Conservation (phyloP, 1,140 invertebrate species). For the Eurytemora carolleeae region DNA sequence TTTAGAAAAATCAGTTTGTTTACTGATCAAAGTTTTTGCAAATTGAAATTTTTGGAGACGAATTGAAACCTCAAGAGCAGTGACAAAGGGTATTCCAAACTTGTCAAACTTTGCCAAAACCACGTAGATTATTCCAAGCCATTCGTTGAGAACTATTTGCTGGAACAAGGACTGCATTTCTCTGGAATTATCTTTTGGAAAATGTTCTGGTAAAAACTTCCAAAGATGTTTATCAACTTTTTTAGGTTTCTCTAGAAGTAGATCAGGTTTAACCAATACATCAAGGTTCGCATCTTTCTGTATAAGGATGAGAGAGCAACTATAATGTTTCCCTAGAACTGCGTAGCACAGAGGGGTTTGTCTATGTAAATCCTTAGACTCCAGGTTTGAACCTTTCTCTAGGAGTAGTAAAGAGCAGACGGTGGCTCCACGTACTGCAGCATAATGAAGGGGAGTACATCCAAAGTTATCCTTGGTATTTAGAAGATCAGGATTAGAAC, state of each 20-base stretch:
- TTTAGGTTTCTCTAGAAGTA: constrained; percentile 18
- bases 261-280: constrained; percentile 20
- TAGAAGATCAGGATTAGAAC: constrained; percentile 24
- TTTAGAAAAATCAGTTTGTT: constrained; percentile 27
- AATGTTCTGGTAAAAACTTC: background rate
- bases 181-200: background rate
- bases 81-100: constrained; percentile 14
- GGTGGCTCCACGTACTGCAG: constrained; percentile 29
- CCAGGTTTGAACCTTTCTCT: constrained; percentile 20
- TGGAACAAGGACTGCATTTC: constrained; percentile 16
- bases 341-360: constrained; percentile 30
- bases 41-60: constrained; percentile 19
- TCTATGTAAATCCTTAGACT: constrained; percentile 27
- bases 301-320: constrained; percentile 29
- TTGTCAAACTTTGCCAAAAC: constrained; percentile 22
- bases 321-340: constrained; percentile 28
- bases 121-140: constrained; percentile 25
- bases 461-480: constrained; percentile 26
- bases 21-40: constrained; percentile 25
- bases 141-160: constrained; percentile 23
- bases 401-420: constrained; percentile 29
- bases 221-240: constrained; percentile 21
- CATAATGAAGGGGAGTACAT: constrained; percentile 29
- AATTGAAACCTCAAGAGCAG: constrained; percentile 15
- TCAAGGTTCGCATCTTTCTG: constrained; percentile 27